Percentiles rank a stretch among this genome's conserved stretches.
Evolutionary conservation across 1,140 invertebrate species (phyloP).

Genomic region (Hycleus phaleratus): DNA sequence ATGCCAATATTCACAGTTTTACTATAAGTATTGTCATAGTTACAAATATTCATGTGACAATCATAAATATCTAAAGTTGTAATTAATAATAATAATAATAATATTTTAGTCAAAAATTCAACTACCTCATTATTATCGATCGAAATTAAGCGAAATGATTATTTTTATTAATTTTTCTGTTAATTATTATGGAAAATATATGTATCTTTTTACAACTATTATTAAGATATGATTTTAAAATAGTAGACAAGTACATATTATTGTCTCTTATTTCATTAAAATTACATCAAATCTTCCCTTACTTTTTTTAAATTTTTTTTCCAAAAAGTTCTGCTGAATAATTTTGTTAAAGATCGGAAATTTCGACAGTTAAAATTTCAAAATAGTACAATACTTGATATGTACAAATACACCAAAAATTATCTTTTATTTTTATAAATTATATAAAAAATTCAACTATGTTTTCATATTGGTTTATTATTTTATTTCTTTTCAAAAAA

Average conservation of each 20-base stretch:
- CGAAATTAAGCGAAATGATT: neutral
- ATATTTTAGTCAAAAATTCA: neutral
- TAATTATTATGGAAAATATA: neutral
- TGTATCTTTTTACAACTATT: neutral
- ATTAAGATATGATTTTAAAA: too few relatives aligned
- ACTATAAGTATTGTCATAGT: conserved; percentile 30
- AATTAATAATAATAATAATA: neutral
- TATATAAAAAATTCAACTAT: conserved; percentile 38
- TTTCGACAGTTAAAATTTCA: neutral
- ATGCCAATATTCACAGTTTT: conserved; percentile 27
- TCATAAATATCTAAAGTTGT: neutral
- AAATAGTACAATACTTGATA: conserved; percentile 24
- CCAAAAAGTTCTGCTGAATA: too few relatives aligned
- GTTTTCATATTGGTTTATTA: conserved; percentile 26
- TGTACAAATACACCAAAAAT: conserved; percentile 36
- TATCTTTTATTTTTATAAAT: conserved; percentile 33
- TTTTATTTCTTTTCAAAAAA: conserved; percentile 4
- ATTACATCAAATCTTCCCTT: too few relatives aligned
- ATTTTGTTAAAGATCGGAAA: too few relatives aligned
- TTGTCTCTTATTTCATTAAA: too few relatives aligned
- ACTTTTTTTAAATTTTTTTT: too few relatives aligned
- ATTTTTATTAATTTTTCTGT: neutral
- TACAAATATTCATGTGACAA: conserved; percentile 13
- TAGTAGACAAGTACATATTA: too few relatives aligned
- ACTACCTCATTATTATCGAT: neutral